Evolutionary conservation across 2,113 vertebrate genomes (phyloP).

Genomic region (Polyodon spathula): DNA sequence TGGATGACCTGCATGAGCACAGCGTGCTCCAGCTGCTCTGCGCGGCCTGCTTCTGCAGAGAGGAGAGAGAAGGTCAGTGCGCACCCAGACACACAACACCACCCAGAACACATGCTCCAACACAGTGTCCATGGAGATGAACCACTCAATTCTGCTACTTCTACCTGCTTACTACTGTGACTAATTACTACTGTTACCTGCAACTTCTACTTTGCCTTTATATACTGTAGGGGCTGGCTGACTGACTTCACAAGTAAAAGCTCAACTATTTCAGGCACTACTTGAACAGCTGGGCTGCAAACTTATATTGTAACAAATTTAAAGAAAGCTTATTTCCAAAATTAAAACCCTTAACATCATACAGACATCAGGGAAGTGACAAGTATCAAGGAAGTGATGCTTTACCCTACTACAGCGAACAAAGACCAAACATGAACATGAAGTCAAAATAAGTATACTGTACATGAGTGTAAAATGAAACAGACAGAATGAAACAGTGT

Average conservation of each 20-base stretch:
- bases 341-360: too few relatives aligned
- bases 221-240: too few relatives aligned
- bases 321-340: too few relatives aligned
- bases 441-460: background rate
- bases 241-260: too few relatives aligned
- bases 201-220: too few relatives aligned
- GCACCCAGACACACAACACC: background rate
- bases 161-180: background rate
- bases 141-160: background rate
- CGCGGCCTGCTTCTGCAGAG: conserved; percentile 53
- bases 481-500: background rate
- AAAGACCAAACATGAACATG: conserved; percentile 2
- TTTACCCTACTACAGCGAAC: conserved; percentile 45
- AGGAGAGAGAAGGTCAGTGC: background rate
- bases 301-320: too few relatives aligned
- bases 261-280: too few relatives aligned
- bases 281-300: too few relatives aligned
- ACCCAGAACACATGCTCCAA: background rate
- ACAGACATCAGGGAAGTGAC: conserved; percentile 26
- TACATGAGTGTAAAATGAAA: background rate
- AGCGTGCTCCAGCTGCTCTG: conserved; percentile 74
- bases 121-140: too few relatives aligned
- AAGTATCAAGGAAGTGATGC: conserved; percentile 37
- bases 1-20: conserved; percentile 87
- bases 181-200: background rate